Evolutionary conservation across 2,888 invertebrate genomes (phyloP).

Genomic region (Campoletis raptor): DNA sequence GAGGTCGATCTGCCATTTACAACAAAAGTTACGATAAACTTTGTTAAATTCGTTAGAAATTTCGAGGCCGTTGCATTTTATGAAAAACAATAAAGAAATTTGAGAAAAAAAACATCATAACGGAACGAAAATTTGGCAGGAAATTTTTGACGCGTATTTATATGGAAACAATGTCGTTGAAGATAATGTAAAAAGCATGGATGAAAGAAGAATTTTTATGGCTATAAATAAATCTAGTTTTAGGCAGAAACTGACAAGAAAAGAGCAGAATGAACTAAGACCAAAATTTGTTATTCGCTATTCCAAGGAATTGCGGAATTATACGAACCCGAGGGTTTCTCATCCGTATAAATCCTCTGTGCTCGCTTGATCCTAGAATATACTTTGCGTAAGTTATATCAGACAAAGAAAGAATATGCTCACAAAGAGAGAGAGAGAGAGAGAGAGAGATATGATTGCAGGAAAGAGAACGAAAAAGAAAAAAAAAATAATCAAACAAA

Average conservation of each 20-base stretch:
- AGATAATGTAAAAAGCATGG: not conserved
- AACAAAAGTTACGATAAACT: not conserved
- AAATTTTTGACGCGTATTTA: not conserved
- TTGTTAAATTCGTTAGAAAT: not conserved
- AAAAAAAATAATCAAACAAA: constrained; percentile 4
- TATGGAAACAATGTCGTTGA: not conserved
- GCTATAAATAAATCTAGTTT: constrained; percentile 42
- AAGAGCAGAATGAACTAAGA: constrained; percentile 12
- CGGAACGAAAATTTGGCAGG: not conserved
- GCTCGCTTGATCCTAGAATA: constrained; percentile 1
- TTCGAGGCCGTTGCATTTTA: not conserved
- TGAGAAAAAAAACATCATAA: not conserved
- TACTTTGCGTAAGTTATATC: constrained; percentile 27
- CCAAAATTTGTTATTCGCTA: constrained; percentile 32
- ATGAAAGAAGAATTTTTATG: not conserved
- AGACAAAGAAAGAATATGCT: constrained; percentile 13
- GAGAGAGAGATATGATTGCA: not conserved
- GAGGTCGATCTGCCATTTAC: not conserved
- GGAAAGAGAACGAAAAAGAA: not conserved
- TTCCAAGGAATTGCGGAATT: constrained; percentile 45
- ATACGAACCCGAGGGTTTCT: constrained; percentile 41
- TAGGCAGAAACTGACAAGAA: not conserved
- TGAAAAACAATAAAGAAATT: not conserved
- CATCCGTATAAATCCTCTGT: constrained; percentile 44
- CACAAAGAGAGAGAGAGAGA: not conserved